phyloP scores from a whole-genome alignment of 2,888 invertebrate genomes.

The Entomobrya multifasciata region DNA sequence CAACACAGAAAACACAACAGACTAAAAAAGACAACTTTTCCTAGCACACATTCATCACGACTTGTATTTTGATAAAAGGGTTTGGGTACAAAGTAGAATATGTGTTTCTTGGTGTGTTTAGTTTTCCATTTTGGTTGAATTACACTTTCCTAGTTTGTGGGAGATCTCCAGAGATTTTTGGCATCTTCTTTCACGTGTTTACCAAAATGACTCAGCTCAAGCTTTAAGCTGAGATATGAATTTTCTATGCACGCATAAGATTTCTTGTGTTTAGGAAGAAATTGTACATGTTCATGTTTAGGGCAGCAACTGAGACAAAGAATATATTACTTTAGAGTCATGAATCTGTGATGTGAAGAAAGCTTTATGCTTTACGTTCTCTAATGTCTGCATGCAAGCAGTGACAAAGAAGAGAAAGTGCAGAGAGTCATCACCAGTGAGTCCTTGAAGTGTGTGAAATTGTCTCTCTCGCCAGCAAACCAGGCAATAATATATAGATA shows the following conservation, averaged over 20 bases:
- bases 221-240: no score
- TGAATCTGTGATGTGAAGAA: conserved; percentile 48
- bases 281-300: no score
- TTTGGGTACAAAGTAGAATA: not conserved
- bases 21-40: not conserved
- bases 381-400: no score
- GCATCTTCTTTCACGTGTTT: conserved; percentile 19
- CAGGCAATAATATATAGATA: conserved; percentile 14
- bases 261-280: not conserved
- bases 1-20: no score
- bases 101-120: not conserved
- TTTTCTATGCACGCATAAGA: not conserved
- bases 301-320: no score
- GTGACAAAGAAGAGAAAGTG: conserved; percentile 11
- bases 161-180: conserved; percentile 29
- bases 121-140: conserved; percentile 11
- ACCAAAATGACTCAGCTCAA: conserved; percentile 41
- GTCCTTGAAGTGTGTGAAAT: conserved; percentile 53
- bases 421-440: conserved; percentile 15
- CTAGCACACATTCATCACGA: not conserved
- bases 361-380: conserved; percentile 21
- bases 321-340: conserved; percentile 50
- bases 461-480: conserved; percentile 10
- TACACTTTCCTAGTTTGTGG: conserved; percentile 6
- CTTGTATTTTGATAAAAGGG: not conserved